Percentiles rank a stretch among this genome's conserved stretches.
Conservation (phyloP, 2,113 vertebrate species). For the Ceyx cyanopectus region DNA sequence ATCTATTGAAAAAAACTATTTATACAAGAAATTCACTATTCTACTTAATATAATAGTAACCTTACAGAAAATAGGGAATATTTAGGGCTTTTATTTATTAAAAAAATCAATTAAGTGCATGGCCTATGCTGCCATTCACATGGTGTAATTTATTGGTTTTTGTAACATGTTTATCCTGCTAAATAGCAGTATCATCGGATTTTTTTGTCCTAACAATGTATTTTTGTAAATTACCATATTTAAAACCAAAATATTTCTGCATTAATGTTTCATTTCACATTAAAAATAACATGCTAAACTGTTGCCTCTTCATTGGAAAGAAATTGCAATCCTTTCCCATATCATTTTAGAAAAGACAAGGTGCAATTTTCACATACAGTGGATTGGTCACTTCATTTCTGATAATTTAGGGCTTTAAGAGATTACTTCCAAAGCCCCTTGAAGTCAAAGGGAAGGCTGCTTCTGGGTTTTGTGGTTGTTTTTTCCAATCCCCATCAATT, state of each 20-base stretch:
- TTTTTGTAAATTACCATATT: constrained; percentile 56
- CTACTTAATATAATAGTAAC: constrained; percentile 52
- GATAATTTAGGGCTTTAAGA: constrained; percentile 42
- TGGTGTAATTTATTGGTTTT: constrained; percentile 42
- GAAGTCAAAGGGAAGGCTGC: not conserved
- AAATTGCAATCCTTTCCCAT: not conserved
- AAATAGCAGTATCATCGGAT: not conserved
- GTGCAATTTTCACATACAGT: constrained; percentile 13
- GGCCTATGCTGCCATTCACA: constrained; percentile 58
- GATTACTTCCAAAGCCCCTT: constrained; percentile 27
- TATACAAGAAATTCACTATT: constrained; percentile 54
- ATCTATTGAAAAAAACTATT: constrained; percentile 51
- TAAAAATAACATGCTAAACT: not conserved
- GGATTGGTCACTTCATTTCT: constrained; percentile 37
- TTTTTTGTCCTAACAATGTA: constrained; percentile 47
- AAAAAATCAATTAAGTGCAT: constrained; percentile 7
- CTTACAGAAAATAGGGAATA: constrained; percentile 45
- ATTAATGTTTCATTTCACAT: not conserved
- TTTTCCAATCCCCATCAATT: not conserved
- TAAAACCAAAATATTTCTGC: not conserved
- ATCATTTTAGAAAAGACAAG: not conserved
- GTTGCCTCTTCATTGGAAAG: constrained; percentile 6
- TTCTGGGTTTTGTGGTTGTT: not conserved
- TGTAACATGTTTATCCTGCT: constrained; percentile 23
- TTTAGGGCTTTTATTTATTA: constrained; percentile 64